Evolutionary conservation across 2,888 invertebrate species (phyloP), one percentile per base, ranked within the genome.

Genomic region (Athalia rosae): DNA sequence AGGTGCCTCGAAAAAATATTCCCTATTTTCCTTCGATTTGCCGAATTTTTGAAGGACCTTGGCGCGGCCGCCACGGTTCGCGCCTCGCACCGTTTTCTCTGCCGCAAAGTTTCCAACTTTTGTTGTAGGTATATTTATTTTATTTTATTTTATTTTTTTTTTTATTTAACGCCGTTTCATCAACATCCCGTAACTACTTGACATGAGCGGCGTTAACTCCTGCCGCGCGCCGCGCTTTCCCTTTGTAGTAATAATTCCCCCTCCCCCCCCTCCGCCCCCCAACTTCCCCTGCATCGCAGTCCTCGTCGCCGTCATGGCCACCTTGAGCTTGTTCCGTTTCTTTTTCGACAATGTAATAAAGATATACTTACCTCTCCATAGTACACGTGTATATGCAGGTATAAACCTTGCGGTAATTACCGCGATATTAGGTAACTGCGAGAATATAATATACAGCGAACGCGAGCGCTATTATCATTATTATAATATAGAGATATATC

Each of bases 241-340:
- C 77, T 77, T 77, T 77, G 69, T 73, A 77, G 77, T 77, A 77
- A 77, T 77, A 77, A 77, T 77, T 62, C 77, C 77, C 77, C 77
- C 73, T 71, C 53, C 77, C 69, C 77, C 76, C 53, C 59, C 28
- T 11, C 15, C 74, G 56, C 48, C 50, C 13, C 56, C n/a, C n/a
- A 28, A 28, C 28, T n/a, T n/a, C 66, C 13, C 62, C 9, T 43
- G 8, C 13, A 43, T 62, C 13, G 41, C n/a, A n/a, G n/a, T 41
- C 13, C 13, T 15, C 13, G 9, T 8, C 9, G 9, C 8, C 8
- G 9, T 45, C 4, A 9, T 7, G 76, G 64, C 76, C 64, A 74
- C 74, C 74, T 74, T 74, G 74, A 74, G 74, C 66, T 77, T 66
- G 66, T 77, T 77, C 69, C 59, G 47, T 77, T 77, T 77, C 67